Evolutionary conservation across 2,113 vertebrate genomes (phyloP).

Genomic region (Gymnogyps californianus): DNA sequence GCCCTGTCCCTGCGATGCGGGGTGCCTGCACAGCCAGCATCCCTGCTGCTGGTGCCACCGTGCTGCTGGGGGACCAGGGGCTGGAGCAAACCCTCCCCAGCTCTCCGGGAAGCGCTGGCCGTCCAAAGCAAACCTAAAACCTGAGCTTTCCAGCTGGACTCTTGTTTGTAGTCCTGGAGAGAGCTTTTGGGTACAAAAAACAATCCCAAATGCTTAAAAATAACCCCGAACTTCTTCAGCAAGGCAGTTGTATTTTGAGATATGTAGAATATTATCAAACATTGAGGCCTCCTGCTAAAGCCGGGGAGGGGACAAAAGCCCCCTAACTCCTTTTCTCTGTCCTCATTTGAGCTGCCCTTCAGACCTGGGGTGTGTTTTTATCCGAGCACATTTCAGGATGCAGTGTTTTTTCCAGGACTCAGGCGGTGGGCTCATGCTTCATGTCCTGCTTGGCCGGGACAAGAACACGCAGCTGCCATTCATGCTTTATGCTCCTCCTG

Average conservation of each 20-base stretch:
- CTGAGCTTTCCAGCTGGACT: background rate
- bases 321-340: background rate
- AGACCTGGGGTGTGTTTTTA: background rate
- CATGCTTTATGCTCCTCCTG: background rate
- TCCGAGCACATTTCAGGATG: background rate
- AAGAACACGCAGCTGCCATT: background rate
- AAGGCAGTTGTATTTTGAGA: background rate
- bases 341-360: background rate
- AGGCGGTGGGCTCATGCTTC: background rate
- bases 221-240: background rate
- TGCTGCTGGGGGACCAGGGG: background rate
- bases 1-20: rapidly evolving
- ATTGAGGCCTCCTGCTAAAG: background rate
- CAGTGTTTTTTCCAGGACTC: background rate
- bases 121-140: background rate
- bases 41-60: background rate
- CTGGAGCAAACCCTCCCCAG: background rate
- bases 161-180: background rate
- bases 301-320: background rate
- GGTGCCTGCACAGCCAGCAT: background rate
- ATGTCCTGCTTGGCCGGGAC: background rate
- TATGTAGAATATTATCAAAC: background rate
- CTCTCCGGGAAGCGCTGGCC: rapidly evolving
- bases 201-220: background rate
- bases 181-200: background rate